Base-by-base conservation (phyloP, 2,888 invertebrate genomes). In the Phorcus lineatus region DNA sequence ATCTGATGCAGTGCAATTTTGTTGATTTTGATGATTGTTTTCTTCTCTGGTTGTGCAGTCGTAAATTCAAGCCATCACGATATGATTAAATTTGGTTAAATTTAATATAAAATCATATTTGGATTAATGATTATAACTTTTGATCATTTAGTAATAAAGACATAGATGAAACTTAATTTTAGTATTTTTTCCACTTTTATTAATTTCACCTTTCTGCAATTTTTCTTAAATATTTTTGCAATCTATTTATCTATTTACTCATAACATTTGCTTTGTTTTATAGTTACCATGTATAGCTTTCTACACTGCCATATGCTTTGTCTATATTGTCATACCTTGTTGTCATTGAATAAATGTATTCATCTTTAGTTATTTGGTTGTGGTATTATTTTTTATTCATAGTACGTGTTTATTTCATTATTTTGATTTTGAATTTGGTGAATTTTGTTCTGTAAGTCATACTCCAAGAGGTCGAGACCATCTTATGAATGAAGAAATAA, bases 301-400 rank as follows among this genome's bases (percentile, higher is more conserved):
- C 19, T 24, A 36, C 70, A 70, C 70, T 70, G 70, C 70, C 70
- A 19, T 70, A 36, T 40, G 70, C 70, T 70, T 70, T 36, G 70
- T 70, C 70, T 70, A 70, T 70, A 70, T 70, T 70, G 70, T 40
- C 70, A 70, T 70, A 70, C 19, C 19, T 70, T 70, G 62, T 70
- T 70, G 70, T 70, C 70, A 70, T 70, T 70, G 36, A 70, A 70
- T 70, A 70, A 70, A 70, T 70, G 70, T 70, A 31, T 70, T 36
- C 70, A 70, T 70, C 70, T 70, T 40, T 70, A 70, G 70, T 70
- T 70, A 70, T 19, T 17, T 70, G 70, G 70, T 70, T 70, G 70
- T 70, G 70, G 70, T 70, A 70, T 31, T 70, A 31, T 70, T 70
- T 70, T 19, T 70, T 70, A 31, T 36, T 70, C 19, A 36, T 40